phyloP scores from a whole-genome alignment of 2,888 invertebrate genomes.

The Apamea monoglypha region DNA sequence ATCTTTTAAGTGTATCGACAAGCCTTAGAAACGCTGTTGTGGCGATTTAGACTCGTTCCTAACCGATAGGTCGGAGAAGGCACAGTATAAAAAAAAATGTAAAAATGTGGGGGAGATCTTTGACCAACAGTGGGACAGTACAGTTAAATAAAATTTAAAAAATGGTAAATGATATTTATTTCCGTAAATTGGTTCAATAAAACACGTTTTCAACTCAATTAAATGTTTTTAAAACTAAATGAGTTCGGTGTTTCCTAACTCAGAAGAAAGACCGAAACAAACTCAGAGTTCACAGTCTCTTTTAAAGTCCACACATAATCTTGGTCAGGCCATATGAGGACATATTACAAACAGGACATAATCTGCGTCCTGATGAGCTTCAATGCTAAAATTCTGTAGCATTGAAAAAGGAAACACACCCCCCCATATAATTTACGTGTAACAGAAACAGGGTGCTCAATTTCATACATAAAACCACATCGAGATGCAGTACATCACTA shows the following conservation, averaged over 20 bases:
- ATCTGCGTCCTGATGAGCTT: neutral
- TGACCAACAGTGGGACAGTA: neutral
- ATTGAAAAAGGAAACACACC: neutral
- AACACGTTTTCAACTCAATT: neutral
- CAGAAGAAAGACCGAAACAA: neutral
- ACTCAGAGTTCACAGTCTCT: neutral
- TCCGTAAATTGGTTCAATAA: neutral
- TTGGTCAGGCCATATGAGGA: neutral
- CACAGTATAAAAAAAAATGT: neutral
- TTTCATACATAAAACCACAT: slow-evolving; percentile 34
- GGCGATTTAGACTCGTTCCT: neutral
- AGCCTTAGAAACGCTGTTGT: neutral
- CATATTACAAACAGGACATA: no score
- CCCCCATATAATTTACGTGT: neutral
- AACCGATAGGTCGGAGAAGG: neutral
- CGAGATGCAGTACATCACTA: slow-evolving; percentile 72
- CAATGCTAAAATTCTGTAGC: neutral
- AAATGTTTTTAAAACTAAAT: neutral
- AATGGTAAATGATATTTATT: neutral
- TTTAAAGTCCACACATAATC: neutral
- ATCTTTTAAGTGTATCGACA: neutral
- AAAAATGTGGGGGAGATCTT: neutral
- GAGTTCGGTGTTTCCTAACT: neutral
- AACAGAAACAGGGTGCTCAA: neutral
- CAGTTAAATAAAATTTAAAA: neutral